These are phyloP conservation scores for Clanis bilineata DNA, from an alignment of 2,888 invertebrate genomes.

Conservation along the genomic window DNA sequence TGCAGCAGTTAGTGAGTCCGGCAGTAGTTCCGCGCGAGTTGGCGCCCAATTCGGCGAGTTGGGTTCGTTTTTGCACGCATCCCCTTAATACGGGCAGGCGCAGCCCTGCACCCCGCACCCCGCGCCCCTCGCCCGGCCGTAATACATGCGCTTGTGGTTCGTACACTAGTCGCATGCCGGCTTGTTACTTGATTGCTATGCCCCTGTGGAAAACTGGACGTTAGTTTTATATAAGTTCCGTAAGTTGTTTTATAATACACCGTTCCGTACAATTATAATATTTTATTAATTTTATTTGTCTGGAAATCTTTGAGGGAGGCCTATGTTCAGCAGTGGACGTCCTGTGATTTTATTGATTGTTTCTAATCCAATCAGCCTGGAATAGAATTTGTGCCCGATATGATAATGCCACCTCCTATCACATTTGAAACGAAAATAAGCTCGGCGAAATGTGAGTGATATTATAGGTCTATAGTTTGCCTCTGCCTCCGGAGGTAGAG, in stretches of 20 bases:
- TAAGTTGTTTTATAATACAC: neutral
- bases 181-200: neutral
- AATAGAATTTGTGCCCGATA: too few species aligned
- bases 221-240: neutral
- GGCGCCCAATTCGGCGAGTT: constrained; percentile 59
- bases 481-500: too few species aligned
- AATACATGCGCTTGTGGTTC: constrained; percentile 32
- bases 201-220: neutral
- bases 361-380: too few species aligned
- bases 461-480: too few species aligned
- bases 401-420: too few species aligned
- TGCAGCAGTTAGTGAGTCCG: neutral
- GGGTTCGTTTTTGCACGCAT: constrained; percentile 63
- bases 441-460: too few species aligned
- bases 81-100: constrained; percentile 48
- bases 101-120: constrained; percentile 22
- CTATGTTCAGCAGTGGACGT: too few species aligned
- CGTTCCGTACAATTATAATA: too few species aligned
- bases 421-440: too few species aligned
- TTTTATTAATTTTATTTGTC: too few species aligned
- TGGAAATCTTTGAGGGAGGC: too few species aligned
- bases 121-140: constrained; percentile 27
- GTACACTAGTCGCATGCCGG: neutral
- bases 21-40: constrained; percentile 53
- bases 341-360: too few species aligned